Evolutionary conservation across 1,140 invertebrate genomes (phyloP), one percentile per base, ranked within the genome.

Genomic region (Phymastichus coffea): DNA sequence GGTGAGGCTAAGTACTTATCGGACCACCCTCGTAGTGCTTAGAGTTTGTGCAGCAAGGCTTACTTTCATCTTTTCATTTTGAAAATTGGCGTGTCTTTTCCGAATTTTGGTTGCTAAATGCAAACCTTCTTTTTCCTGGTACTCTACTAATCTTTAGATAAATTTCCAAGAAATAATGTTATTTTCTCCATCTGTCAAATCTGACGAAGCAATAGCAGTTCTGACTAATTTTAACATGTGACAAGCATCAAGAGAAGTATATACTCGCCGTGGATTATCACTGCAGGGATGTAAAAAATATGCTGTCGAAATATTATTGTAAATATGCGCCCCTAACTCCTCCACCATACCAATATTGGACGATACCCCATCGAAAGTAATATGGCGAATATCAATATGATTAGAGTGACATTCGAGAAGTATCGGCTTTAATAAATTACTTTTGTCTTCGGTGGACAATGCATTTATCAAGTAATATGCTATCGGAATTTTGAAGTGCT

Each of bases 181-280:
- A 0, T 41, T 40, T 23, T 66, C 40, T 26, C 43, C 52, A 41
- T 67, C 48, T 49, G 46, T 44, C 4, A 73, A 49, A 48, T 57
- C 57, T 33, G 63, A 64, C 12, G 61, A 49, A 30, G 62, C 69
- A 20, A 74, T 65, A 26, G 66, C 51, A 57, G 76, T 78, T 40
- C 74, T 48, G 8, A 70, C 55, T 44, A 74, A 63, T 69, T 80
- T 78, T 8, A 78, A 44, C 67, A 77, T 72, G 56, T 78, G 75
- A 41, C 73, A 78, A 17, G 72, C 48, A 56, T 78, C 74, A 22
- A 73, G 51, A 48, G 77, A 66, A 22, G 72, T 35, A 48, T 63
- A 57, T 12, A 79, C 63, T 6, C 28, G 28, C 28, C 28, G 6
- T 33, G 6, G 6, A 12, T 7, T 6, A 33, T 7, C 12, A 6